Conservation (phyloP, 2,888 invertebrate species). For the Xanthorhoe designata region DNA sequence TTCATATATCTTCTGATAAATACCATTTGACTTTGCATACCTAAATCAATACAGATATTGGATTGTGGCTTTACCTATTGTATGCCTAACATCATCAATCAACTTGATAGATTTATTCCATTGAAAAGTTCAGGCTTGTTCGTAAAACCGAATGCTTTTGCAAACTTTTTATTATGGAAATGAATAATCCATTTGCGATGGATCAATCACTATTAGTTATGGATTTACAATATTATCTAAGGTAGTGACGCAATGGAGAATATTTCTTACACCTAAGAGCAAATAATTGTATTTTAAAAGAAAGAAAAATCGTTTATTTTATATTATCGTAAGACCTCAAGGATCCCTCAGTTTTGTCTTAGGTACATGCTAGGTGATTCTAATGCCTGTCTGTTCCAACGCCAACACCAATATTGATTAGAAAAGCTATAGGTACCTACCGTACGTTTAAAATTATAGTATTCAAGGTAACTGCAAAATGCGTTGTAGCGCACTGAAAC, state of each 20-base stretch:
- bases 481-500: too few relatives aligned
- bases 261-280: neutral
- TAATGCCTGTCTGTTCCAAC: too few relatives aligned
- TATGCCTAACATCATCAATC: slow-evolving; percentile 20
- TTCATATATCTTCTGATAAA: neutral
- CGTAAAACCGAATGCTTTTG: neutral
- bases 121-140: neutral
- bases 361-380: too few relatives aligned
- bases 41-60: slow-evolving; percentile 11
- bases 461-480: too few relatives aligned
- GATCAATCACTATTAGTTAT: slow-evolving; percentile 2
- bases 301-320: too few relatives aligned
- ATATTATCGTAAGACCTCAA: too few relatives aligned
- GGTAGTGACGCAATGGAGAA: neutral
- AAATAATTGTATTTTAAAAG: too few relatives aligned
- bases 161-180: slow-evolving; percentile 7
- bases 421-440: too few relatives aligned
- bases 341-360: too few relatives aligned
- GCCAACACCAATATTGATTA: too few relatives aligned
- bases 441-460: too few relatives aligned
- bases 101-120: slow-evolving; percentile 19
- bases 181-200: slow-evolving; percentile 4
- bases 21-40: neutral
- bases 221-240: neutral
- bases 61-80: neutral